Evolutionary conservation across 2,797 vertebrate genomes (phyloP).

Genomic region (Cyclopterus lumpus): DNA sequence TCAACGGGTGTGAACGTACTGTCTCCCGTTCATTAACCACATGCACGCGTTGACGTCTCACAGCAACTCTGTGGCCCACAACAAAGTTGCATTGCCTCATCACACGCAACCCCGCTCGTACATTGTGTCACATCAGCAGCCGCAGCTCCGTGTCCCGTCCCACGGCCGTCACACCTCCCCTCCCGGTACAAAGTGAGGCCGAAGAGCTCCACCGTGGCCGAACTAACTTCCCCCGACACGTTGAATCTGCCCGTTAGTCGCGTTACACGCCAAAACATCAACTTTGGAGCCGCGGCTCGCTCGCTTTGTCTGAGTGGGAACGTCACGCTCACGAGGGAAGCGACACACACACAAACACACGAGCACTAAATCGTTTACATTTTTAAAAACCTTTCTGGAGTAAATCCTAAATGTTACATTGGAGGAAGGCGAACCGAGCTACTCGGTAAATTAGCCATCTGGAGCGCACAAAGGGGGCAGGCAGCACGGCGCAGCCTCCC

Average conservation of each 20-base stretch:
- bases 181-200: too few species aligned
- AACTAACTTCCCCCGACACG: constrained; percentile 20
- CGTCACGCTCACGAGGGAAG: neutral
- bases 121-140: too few species aligned
- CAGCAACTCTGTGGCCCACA: constrained; percentile 6
- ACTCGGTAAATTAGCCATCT: constrained; percentile 61
- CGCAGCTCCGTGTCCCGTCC: too few species aligned
- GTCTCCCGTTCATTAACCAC: neutral
- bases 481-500: constrained; percentile 64
- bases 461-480: constrained; percentile 76
- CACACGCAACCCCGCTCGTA: too few species aligned
- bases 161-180: too few species aligned
- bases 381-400: neutral
- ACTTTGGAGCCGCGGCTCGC: constrained; percentile 4
- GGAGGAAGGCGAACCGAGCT: neutral
- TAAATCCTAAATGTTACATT: neutral
- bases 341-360: too few species aligned
- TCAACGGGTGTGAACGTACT: neutral
- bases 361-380: neutral
- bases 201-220: neutral
- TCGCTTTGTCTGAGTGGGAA: constrained; percentile 6
- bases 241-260: constrained; percentile 32
- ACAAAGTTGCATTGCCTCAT: neutral
- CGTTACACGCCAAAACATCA: constrained; percentile 6
- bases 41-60: constrained; percentile 2